Evolutionary conservation across 2,797 vertebrate species (phyloP), one percentile per base, ranked within the genome.

Genomic region (Pterois miles): DNA sequence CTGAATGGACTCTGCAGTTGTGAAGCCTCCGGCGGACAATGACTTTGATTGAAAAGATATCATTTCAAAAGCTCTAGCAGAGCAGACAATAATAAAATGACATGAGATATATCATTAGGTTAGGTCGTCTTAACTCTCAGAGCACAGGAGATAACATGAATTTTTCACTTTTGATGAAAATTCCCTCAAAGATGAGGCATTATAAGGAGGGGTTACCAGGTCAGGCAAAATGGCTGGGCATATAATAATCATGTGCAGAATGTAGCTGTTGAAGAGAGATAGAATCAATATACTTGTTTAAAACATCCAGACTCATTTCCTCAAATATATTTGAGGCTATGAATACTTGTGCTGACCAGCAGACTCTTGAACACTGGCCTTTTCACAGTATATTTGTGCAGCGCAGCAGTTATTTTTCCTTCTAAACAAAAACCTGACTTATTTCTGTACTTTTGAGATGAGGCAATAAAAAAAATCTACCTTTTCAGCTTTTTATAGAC

Each of bases 291-390:
- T 43, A 48, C 2, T 18, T 2, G 10, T 58, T 27, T 8, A 34
- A 70, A 73, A 48, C 13, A 54, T 48, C 6, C 52, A 50, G 20
- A 22, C 16, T 40, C 9, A 40, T 40, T 54, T 25, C 25, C 58
- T 20, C 38, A 74, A 50, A 58, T 59, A 72, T 12, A 71, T 34
- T 2, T 31, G 25, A 74, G 57, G 20, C 27, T 56, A 22, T 67
- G 25, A 76, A 76, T 57, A 52, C 25, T 56, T 76, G 27, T 57
- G 63, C 56, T 76, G 76, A 80, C 34, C 67, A 40, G 16, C 16
- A 27, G 16, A 40, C 53, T 58, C 40, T 53, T 27, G 46, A 58
- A 62, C n/a, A 58, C 57, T 71, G 78, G 76, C 68, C 27, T 58
- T 40, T 54, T 59, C 31, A 27, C 13, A 18, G 2, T 27, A 10